phyloP scores from a whole-genome alignment of 1,140 invertebrate species.

The Paramacrobiotus metropolitanus region DNA sequence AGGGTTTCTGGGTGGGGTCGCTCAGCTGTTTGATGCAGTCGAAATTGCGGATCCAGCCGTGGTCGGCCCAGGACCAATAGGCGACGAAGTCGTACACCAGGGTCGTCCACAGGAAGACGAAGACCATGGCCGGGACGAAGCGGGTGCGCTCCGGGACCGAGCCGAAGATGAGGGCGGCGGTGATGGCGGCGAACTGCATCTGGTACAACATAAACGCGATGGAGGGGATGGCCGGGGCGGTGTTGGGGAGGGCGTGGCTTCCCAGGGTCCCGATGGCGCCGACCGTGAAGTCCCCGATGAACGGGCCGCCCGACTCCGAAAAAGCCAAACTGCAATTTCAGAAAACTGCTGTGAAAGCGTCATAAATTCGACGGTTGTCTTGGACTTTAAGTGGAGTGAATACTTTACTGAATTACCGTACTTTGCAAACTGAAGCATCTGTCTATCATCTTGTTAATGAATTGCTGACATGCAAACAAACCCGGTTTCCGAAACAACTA shows the following conservation, averaged over 20 bases:
- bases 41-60: constrained; percentile 4
- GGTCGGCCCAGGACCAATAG: not conserved
- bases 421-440: too few relatives aligned
- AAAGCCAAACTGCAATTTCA: not conserved
- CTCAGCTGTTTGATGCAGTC: not conserved
- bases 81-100: constrained; percentile 2
- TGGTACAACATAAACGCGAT: not conserved
- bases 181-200: not conserved
- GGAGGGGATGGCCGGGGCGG: not conserved
- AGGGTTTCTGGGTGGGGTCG: not conserved
- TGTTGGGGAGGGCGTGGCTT: not conserved
- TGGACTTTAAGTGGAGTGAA: too few relatives aligned
- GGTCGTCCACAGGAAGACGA: not conserved
- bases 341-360: too few relatives aligned
- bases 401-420: too few relatives aligned
- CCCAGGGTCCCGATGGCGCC: not conserved
- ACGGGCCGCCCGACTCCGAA: not conserved
- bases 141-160: not conserved
- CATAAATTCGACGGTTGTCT: too few relatives aligned
- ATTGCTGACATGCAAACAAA: too few relatives aligned
- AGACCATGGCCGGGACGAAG: not conserved
- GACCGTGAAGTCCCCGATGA: not conserved
- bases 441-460: too few relatives aligned
- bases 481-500: too few relatives aligned
- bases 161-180: not conserved